Evolutionary conservation across 2,888 invertebrate genomes (phyloP).

Genomic region (Zonitis immaculata): DNA sequence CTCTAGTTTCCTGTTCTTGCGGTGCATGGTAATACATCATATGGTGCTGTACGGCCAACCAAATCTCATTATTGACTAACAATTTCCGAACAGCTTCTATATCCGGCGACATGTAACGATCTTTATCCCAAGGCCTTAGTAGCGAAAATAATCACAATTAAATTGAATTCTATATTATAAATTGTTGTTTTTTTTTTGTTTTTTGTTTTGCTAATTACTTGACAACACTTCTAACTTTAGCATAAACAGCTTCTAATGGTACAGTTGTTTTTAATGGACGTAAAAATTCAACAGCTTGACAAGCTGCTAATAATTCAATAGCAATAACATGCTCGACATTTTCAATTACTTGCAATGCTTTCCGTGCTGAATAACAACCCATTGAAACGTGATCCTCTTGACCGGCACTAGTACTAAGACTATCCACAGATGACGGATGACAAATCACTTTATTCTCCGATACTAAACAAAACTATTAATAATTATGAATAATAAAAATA

Average conservation of each 20-base stretch:
- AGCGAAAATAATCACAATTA: too few species aligned
- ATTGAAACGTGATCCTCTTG: conserved; percentile 68
- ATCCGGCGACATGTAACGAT: conserved; percentile 62
- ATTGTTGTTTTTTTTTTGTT: too few species aligned
- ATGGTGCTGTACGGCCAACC: conserved; percentile 51
- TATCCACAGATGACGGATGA: conserved; percentile 64
- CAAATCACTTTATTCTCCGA: conserved; percentile 66
- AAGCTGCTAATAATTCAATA: conserved; percentile 61
- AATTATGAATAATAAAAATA: neutral
- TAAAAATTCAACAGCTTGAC: conserved; percentile 64
- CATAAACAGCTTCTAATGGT: conserved; percentile 61
- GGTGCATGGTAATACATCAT: conserved; percentile 47
- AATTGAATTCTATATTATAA: too few species aligned
- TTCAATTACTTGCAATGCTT: conserved; percentile 54
- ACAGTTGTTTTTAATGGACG: conserved; percentile 59
- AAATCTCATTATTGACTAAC: conserved; percentile 50
- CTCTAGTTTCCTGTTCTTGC: conserved; percentile 50
- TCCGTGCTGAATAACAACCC: conserved; percentile 63
- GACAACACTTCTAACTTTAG: conserved; percentile 53
- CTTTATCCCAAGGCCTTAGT: conserved; percentile 57
- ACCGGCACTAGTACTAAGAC: conserved; percentile 60
- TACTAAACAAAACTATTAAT: conserved; percentile 46
- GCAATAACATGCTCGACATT: conserved; percentile 58
- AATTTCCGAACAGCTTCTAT: conserved; percentile 57
- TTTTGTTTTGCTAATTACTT: conserved; percentile 38